Evolutionary conservation across 2,888 invertebrate species (phyloP).

Genomic region (Anaspis maculata): DNA sequence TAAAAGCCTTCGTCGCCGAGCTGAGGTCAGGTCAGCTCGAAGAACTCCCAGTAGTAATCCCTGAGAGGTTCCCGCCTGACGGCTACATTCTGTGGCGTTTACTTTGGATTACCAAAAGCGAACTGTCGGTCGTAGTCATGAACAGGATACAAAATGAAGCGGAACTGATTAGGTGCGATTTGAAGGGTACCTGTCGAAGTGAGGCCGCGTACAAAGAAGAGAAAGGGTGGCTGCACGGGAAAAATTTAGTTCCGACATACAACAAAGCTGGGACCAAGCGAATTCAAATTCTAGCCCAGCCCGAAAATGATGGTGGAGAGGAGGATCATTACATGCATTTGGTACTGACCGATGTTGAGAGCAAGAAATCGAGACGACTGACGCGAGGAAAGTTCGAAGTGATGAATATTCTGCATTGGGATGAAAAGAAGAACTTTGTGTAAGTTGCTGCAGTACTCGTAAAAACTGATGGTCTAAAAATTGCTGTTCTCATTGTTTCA

Average conservation of each 20-base stretch:
- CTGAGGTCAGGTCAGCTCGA: too few relatives aligned
- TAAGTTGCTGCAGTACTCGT: constrained; percentile 38
- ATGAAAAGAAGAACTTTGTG: constrained; percentile 49
- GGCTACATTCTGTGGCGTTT: constrained; percentile 65
- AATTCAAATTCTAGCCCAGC: constrained; percentile 28
- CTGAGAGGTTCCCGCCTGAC: constrained; percentile 13
- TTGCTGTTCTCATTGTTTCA: constrained; percentile 35
- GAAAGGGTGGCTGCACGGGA: constrained; percentile 63
- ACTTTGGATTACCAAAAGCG: constrained; percentile 61
- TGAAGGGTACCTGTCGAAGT: constrained; percentile 16
- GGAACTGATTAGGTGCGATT: constrained; percentile 24
- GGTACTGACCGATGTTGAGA: constrained; percentile 21
- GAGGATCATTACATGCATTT: constrained; percentile 34
- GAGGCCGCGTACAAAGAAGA: constrained; percentile 48
- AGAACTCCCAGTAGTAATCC: too few relatives aligned
- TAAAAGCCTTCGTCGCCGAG: too few relatives aligned
- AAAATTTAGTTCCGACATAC: constrained; percentile 48
- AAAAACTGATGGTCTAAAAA: too few relatives aligned
- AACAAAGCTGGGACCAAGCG: constrained; percentile 39
- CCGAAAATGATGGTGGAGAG: constrained; percentile 26
- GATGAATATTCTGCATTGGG: constrained; percentile 53
- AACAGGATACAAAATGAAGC: constrained; percentile 74
- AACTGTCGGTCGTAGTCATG: constrained; percentile 68
- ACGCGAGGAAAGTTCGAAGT: constrained; percentile 55
- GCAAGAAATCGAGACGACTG: constrained; percentile 38